Conservation (phyloP, 1,140 invertebrate species). For the Nomia melanderi region DNA sequence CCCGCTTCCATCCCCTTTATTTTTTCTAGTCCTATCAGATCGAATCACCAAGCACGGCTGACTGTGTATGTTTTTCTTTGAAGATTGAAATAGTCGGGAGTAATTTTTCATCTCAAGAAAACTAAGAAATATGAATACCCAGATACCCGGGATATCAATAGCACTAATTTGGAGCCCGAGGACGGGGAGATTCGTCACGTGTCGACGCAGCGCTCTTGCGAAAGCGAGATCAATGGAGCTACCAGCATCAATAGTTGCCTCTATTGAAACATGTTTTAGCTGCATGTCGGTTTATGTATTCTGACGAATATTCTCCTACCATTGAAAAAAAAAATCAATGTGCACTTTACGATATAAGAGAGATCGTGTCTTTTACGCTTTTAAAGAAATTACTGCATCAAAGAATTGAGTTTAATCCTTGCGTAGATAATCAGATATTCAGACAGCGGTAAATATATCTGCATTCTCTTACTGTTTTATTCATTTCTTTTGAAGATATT, state of each 20-base stretch:
- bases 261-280: background rate
- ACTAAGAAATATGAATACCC: background rate
- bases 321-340: background rate
- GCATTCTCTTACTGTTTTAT: no score
- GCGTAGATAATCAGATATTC: no score
- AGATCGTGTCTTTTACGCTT: no score
- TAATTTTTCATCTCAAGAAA: background rate
- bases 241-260: background rate
- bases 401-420: no score
- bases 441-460: no score
- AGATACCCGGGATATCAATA: background rate
- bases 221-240: background rate
- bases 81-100: background rate
- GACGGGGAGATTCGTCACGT: background rate
- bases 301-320: background rate
- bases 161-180: background rate
- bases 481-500: no score
- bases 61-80: background rate
- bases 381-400: no score
- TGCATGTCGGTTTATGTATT: background rate
- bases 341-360: no score
- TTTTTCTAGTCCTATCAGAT: background rate
- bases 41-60: background rate
- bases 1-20: background rate
- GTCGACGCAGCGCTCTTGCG: slow-evolving; percentile 1